These are phyloP conservation scores for Andrena hattorfiana DNA, from an alignment of 2,888 invertebrate genomes.

Conservation along the genomic window DNA sequence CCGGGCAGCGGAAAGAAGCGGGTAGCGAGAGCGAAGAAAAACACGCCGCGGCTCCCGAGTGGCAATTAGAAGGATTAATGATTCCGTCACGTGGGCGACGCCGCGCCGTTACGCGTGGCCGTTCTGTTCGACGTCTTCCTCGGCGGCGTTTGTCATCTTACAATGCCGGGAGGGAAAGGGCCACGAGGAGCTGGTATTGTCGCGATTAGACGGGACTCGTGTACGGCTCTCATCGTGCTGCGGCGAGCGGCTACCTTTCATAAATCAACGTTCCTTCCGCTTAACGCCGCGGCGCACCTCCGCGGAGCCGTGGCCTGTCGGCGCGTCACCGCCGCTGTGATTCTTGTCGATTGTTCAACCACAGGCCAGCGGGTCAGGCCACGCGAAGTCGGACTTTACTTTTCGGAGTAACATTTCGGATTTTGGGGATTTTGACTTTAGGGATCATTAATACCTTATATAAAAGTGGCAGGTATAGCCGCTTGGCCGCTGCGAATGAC, in stretches of 20 bases:
- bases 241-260: conserved; percentile 45
- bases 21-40: conserved; percentile 62
- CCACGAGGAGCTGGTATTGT: conserved; percentile 56
- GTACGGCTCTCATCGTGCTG: conserved; percentile 44
- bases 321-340: not conserved
- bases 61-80: conserved; percentile 83
- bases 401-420: too few relatives aligned
- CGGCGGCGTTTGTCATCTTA: conserved; percentile 47
- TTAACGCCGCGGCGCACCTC: conserved; percentile 28
- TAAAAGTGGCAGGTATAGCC: too few relatives aligned
- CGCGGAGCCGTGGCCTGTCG: not conserved
- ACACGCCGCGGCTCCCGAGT: conserved; percentile 72
- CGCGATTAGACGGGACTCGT: conserved; percentile 70
- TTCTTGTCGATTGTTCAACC: not conserved
- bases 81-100: conserved; percentile 68
- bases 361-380: too few relatives aligned
- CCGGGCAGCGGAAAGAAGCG: conserved; percentile 31
- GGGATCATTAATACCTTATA: too few relatives aligned
- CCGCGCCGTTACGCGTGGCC: conserved; percentile 9
- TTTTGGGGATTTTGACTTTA: too few relatives aligned
- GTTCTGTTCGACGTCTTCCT: conserved; percentile 35
- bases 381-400: too few relatives aligned
- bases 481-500: too few relatives aligned
- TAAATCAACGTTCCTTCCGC: conserved; percentile 60
- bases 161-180: conserved; percentile 8